Evolutionary conservation across 2,797 vertebrate genomes (phyloP).

Genomic region (Gadopsis marmoratus): DNA sequence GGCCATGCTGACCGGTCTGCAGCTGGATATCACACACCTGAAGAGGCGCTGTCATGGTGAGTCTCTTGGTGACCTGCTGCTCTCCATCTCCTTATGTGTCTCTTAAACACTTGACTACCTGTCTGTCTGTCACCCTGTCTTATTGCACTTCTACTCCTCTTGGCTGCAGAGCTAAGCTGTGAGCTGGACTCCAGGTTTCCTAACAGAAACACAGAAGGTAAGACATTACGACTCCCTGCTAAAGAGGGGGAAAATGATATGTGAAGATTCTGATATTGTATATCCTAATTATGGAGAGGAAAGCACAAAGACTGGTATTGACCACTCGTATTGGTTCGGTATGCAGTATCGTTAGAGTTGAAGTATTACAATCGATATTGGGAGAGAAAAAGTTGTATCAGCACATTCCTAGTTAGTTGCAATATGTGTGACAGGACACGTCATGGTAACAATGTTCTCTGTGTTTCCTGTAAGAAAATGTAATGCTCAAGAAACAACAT

Average conservation of each 20-base stretch:
- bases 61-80: slow-evolving; percentile 27
- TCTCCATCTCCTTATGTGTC: neutral
- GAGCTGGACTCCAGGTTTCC: slow-evolving; percentile 92
- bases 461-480: neutral
- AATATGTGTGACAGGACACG: neutral
- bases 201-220: slow-evolving; percentile 90
- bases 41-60: slow-evolving; percentile 95
- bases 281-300: neutral
- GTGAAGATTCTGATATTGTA: neutral
- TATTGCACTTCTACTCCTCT: neutral
- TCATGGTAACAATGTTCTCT: neutral
- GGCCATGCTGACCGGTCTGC: slow-evolving; percentile 90
- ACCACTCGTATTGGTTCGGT: neutral
- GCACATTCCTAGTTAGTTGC: neutral
- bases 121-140: neutral
- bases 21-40: slow-evolving; percentile 93
- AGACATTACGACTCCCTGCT: slow-evolving; percentile 47
- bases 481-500: no score
- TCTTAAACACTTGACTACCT: neutral
- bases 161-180: slow-evolving; percentile 89
- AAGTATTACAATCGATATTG: neutral
- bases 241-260: slow-evolving; percentile 14
- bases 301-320: neutral
- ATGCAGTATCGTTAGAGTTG: neutral
- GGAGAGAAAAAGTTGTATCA: neutral